A percentile compares a stretch with the other conserved stretches of the same genome.
Conservation (phyloP, 2,888 invertebrate species). For the Pandemis heparana region DNA sequence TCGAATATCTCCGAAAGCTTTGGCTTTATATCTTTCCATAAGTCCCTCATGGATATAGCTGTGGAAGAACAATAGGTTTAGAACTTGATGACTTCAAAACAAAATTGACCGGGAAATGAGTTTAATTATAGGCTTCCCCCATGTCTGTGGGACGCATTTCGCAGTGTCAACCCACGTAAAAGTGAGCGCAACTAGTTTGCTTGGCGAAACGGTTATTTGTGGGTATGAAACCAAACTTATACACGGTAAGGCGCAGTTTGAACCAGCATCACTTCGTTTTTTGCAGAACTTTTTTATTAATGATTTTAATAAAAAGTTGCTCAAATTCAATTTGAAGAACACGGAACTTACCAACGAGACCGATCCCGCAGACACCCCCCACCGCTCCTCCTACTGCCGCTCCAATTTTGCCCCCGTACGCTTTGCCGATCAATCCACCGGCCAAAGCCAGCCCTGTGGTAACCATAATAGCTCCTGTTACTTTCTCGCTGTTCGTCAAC, state of each 20-base stretch:
- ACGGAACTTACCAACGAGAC: conserved; percentile 66
- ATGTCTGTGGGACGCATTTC: too few relatives aligned
- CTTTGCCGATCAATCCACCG: conserved; percentile 71
- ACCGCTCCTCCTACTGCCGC: conserved; percentile 74
- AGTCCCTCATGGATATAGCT: conserved; percentile 75
- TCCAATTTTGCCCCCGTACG: conserved; percentile 75
- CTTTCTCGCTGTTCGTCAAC: conserved; percentile 59
- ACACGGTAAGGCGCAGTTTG: too few relatives aligned
- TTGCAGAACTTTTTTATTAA: too few relatives aligned
- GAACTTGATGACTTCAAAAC: not conserved
- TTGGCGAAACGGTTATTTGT: too few relatives aligned
- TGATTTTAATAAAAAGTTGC: too few relatives aligned
- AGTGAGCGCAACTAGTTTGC: too few relatives aligned
- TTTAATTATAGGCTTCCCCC: too few relatives aligned
- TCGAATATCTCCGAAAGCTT: conserved; percentile 70
- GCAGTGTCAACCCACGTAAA: too few relatives aligned
- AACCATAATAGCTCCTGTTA: conserved; percentile 63
- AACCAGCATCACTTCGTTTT: too few relatives aligned
- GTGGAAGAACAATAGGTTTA: conserved; percentile 45
- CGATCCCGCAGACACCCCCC: conserved; percentile 76
- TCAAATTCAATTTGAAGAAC: not conserved
- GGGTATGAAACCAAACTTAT: too few relatives aligned
- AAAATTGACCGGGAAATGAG: not conserved
- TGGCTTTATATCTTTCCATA: conserved; percentile 70
- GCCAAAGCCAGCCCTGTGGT: conserved; percentile 73